Conservation (phyloP, 2,113 vertebrate genomes). For the Oryzias melastigma region DNA sequence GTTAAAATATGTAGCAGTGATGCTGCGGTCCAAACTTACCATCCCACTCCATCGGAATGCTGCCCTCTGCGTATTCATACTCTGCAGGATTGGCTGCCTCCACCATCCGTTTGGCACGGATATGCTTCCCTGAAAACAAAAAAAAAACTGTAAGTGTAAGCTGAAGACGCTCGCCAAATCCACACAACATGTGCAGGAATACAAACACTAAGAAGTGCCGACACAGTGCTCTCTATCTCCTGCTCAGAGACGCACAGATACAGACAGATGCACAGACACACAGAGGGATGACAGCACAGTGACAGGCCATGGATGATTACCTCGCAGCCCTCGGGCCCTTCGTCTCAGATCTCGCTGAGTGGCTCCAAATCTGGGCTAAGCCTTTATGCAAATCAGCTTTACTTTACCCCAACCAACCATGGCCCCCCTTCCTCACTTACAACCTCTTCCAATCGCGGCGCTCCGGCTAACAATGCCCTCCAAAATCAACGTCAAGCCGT, state of each 20-base stretch:
- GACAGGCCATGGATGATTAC: conserved; percentile 77
- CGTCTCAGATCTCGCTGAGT: conserved; percentile 76
- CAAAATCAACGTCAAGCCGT: conserved; percentile 77
- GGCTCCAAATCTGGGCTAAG: conserved; percentile 80
- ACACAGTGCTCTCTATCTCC: conserved; percentile 43
- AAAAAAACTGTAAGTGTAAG: conserved; percentile 30
- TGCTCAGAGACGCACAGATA: conserved; percentile 35
- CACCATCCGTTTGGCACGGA: conserved; percentile 84
- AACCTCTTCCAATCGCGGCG: conserved; percentile 67
- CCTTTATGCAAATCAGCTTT: conserved; percentile 76
- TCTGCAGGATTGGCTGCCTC: conserved; percentile 78
- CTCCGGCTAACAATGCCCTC: conserved; percentile 77
- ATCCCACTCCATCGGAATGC: conserved; percentile 94
- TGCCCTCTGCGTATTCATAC: conserved; percentile 81
- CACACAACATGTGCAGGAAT: conserved; percentile 46
- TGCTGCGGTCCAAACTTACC: conserved; percentile 77
- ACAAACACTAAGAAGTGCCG: conserved; percentile 53
- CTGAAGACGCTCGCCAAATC: conserved; percentile 49
- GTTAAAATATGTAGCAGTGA: conserved; percentile 28
- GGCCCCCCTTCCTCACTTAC: conserved; percentile 48
- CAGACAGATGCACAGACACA: conserved; percentile 57
- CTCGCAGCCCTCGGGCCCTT: conserved; percentile 75
- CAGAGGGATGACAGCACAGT: conserved; percentile 68
- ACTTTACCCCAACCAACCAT: conserved; percentile 71
- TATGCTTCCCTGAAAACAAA: conserved; percentile 77